Evolutionary conservation across 1,140 invertebrate species (phyloP).

Genomic region (Lepidurus arcticus): DNA sequence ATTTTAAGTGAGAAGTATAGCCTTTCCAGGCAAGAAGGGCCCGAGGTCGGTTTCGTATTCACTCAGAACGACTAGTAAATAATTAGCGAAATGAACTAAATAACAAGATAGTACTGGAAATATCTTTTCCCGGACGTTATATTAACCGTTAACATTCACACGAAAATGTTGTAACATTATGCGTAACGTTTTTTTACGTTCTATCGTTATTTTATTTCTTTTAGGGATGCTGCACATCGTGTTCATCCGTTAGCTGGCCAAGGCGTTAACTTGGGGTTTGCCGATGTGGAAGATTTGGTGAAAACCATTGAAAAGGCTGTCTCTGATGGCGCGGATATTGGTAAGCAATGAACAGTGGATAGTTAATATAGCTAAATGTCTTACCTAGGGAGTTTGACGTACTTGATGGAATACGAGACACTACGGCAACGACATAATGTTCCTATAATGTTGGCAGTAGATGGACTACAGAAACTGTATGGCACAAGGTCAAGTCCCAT

Average conservation of each 20-base stretch:
- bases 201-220: slow-evolving; percentile 37
- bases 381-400: slow-evolving; percentile 53
- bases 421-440: slow-evolving; percentile 76
- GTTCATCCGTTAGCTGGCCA: slow-evolving; percentile 95
- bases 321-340: slow-evolving; percentile 64
- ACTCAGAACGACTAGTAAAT: too few species aligned
- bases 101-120: too few species aligned
- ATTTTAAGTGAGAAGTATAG: too few species aligned
- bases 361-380: slow-evolving; percentile 33
- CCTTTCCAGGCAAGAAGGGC: too few species aligned
- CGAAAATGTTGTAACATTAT: too few species aligned
- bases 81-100: too few species aligned
- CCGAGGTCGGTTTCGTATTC: too few species aligned
- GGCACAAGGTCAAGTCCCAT: slow-evolving; percentile 66
- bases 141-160: too few species aligned
- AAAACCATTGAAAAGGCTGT: slow-evolving; percentile 50
- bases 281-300: slow-evolving; percentile 73
- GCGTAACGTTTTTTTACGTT: not conserved
- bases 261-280: slow-evolving; percentile 95
- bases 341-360: slow-evolving; percentile 43
- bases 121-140: too few species aligned
- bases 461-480: slow-evolving; percentile 82
- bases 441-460: slow-evolving; percentile 78
- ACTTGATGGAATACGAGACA: slow-evolving; percentile 78
- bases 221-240: slow-evolving; percentile 89